phyloP scores from a whole-genome alignment of 37 sponge, comb jelly and placozoan genomes.

The Aphrocallistes beatrix region DNA sequence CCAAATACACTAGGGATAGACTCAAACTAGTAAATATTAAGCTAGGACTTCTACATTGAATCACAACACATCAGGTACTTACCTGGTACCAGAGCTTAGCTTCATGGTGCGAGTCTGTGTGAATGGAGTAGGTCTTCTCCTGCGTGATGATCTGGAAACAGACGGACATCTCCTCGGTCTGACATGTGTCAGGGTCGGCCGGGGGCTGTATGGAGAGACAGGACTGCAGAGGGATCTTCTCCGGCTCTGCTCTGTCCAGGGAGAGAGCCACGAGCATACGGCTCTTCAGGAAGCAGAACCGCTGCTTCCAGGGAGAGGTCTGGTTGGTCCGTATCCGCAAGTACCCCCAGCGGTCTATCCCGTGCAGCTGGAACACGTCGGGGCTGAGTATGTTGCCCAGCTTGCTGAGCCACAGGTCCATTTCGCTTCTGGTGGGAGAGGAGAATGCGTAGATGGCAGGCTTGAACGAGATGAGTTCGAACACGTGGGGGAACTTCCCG shows the following conservation, averaged over 20 bases:
- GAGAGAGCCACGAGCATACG: background rate
- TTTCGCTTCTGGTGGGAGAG: background rate
- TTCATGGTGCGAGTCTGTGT: background rate
- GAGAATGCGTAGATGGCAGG: background rate
- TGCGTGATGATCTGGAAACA: background rate
- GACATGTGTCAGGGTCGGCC: background rate
- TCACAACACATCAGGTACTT: background rate
- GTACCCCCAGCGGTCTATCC: background rate
- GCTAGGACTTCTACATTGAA: too few relatives aligned
- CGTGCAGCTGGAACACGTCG: conserved; percentile 14
- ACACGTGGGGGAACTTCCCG: background rate
- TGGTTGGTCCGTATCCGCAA: background rate
- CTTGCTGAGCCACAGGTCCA: background rate
- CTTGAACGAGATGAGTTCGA: background rate
- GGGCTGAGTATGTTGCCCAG: background rate
- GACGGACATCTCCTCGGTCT: background rate
- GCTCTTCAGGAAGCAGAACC: conserved; percentile 3
- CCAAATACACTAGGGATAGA: background rate
- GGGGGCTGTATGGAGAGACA: conserved; percentile 13
- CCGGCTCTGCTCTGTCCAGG: background rate
- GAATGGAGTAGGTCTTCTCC: background rate
- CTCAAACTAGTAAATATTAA: too few relatives aligned
- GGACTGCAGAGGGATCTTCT: background rate
- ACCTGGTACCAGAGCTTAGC: conserved; percentile 9
- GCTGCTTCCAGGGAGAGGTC: background rate